These are phyloP conservation scores for Hirudinaria manillensis DNA, from an alignment of 2,888 invertebrate genomes.

Conservation along the genomic window DNA sequence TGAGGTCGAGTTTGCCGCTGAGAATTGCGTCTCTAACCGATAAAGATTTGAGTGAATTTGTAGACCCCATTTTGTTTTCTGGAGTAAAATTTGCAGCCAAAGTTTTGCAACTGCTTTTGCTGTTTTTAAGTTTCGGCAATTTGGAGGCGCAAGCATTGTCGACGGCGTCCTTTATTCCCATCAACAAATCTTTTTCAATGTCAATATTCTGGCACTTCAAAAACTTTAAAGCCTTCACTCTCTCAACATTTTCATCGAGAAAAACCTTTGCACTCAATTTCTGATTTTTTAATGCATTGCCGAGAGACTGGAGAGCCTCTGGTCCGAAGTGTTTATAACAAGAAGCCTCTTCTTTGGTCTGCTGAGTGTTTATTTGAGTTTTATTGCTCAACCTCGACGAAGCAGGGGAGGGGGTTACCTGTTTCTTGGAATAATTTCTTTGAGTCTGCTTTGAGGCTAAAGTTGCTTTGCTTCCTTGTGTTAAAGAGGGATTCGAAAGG, in stretches of 20 bases:
- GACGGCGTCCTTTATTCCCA: background rate
- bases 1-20: conserved; percentile 3
- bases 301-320: background rate
- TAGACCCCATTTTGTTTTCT: no score
- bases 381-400: background rate
- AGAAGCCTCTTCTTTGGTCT: background rate
- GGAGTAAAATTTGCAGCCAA: no score
- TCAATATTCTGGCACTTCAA: conserved; percentile 2
- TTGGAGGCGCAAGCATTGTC: background rate
- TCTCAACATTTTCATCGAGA: background rate
- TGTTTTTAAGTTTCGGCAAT: background rate
- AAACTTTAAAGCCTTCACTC: conserved; percentile 6
- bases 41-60: background rate
- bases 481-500: background rate
- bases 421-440: conserved; percentile 5
- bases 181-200: background rate
- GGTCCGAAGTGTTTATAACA: background rate
- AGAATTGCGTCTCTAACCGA: conserved; percentile 11
- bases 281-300: background rate
- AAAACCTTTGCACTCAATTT: conserved; percentile 7
- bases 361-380: conserved; percentile 10
- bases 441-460: background rate
- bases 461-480: background rate
- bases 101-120: no score
- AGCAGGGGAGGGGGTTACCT: background rate